A percentile compares a stretch with the other conserved stretches of the same genome.
Conservation (phyloP, 2,797 vertebrate genomes). For the Peromyscus eremicus region DNA sequence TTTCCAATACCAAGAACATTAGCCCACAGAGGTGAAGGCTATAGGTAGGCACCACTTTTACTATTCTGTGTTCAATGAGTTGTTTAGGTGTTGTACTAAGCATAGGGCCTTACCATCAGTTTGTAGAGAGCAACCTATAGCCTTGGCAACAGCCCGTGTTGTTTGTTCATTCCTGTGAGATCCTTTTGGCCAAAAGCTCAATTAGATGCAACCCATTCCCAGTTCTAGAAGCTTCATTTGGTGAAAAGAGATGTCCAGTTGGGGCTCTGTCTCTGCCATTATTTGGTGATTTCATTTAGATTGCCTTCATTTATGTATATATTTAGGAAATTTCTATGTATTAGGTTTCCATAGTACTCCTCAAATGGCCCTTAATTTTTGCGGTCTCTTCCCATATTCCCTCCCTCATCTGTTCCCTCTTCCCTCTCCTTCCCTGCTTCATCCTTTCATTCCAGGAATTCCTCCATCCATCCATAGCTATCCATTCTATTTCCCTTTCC, state of each 20-base stretch:
- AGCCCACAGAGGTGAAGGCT: background rate
- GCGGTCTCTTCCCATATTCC: background rate
- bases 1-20: background rate
- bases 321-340: background rate
- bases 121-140: background rate
- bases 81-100: background rate
- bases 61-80: background rate
- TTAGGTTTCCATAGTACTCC: background rate
- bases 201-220: background rate
- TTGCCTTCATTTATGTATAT: background rate
- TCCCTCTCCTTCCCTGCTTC: background rate
- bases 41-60: background rate
- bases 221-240: background rate
- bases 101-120: background rate
- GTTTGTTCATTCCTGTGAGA: background rate
- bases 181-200: background rate
- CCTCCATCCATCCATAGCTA: no score
- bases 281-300: background rate
- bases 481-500: no score
- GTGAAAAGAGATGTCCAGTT: background rate
- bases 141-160: background rate
- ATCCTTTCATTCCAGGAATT: no score
- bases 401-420: background rate
- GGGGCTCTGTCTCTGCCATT: background rate
- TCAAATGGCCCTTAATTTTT: background rate